Percentiles rank a stretch among this genome's conserved stretches.
These are phyloP conservation scores for Zeuzera pyrina DNA, from an alignment of 2,888 invertebrate species.

Conservation along the genomic window DNA sequence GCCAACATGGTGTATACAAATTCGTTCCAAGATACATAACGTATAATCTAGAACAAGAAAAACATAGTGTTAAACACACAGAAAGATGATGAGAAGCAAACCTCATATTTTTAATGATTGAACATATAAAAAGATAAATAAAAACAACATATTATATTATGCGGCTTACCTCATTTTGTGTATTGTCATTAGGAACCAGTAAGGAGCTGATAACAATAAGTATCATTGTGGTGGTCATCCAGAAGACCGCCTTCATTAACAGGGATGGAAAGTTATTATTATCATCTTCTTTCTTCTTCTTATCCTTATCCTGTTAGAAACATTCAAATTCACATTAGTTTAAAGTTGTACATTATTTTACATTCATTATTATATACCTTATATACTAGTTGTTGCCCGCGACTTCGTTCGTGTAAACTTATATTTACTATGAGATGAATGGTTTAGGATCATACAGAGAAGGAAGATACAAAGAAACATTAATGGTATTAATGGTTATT, in stretches of 20 bases:
- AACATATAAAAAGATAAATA: too few relatives aligned
- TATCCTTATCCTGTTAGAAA: conserved; percentile 36
- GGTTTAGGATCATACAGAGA: too few relatives aligned
- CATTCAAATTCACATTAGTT: conserved; percentile 1
- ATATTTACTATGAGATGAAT: too few relatives aligned
- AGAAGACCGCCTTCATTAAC: conserved; percentile 82
- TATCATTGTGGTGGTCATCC: conserved; percentile 85
- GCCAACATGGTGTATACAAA: conserved; percentile 95
- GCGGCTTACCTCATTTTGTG: conserved; percentile 86
- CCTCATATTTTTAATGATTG: too few relatives aligned
- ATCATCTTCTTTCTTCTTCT: conserved; percentile 68
- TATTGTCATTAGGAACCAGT: conserved; percentile 77
- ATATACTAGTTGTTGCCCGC: too few relatives aligned
- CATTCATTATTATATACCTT: too few relatives aligned
- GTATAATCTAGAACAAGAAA: conserved; percentile 70
- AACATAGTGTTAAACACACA: too few relatives aligned
- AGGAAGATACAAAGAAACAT: too few relatives aligned
- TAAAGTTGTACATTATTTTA: neutral
- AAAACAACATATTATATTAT: too few relatives aligned
- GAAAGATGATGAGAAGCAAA: too few relatives aligned
- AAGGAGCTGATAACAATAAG: conserved; percentile 81
- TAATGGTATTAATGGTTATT: too few relatives aligned
- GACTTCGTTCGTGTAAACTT: too few relatives aligned
- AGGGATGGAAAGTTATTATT: conserved; percentile 81
- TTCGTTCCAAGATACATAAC: conserved; percentile 96